Percentiles rank a stretch among this genome's conserved stretches.
Conservation (phyloP, 2,113 vertebrate genomes). For the Sinocyclocheilus maitianheensis region DNA sequence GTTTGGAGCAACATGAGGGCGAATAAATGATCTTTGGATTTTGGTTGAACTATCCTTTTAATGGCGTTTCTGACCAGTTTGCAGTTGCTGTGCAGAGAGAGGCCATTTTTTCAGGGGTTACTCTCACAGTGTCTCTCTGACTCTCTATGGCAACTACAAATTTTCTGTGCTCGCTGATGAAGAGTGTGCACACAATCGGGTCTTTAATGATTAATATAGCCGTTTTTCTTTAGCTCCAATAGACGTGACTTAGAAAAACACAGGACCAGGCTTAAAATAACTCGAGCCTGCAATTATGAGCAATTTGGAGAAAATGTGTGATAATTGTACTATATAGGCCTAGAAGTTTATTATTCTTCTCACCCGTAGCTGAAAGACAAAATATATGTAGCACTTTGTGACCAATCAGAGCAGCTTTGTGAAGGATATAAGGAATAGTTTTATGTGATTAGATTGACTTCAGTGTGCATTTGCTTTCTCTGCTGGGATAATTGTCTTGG, state of each 20-base stretch:
- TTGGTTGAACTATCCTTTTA: neutral
- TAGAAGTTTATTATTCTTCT: constrained; percentile 58
- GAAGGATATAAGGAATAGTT: constrained; percentile 12
- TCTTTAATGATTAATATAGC: constrained; percentile 24
- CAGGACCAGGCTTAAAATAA: constrained; percentile 36
- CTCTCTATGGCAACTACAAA: constrained; percentile 24
- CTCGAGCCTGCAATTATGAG: constrained; percentile 51
- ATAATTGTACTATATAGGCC: constrained; percentile 43
- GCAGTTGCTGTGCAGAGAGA: neutral
- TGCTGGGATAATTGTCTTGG: constrained; percentile 19
- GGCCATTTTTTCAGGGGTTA: neutral
- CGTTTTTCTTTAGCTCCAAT: neutral
- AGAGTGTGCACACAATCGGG: constrained; percentile 18
- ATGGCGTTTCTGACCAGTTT: neutral
- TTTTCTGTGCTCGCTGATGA: constrained; percentile 4
- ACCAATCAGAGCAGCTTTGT: constrained; percentile 34
- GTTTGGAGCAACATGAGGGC: neutral
- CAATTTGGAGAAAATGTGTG: constrained; percentile 55
- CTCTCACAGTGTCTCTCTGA: neutral
- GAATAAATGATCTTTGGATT: neutral
- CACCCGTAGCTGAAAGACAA: constrained; percentile 39
- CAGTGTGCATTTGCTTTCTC: neutral
- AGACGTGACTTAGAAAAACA: constrained; percentile 36
- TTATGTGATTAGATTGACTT: neutral
- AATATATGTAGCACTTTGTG: constrained; percentile 50